phyloP scores from a whole-genome alignment of 2,113 vertebrate genomes.

The Carassius auratus region DNA sequence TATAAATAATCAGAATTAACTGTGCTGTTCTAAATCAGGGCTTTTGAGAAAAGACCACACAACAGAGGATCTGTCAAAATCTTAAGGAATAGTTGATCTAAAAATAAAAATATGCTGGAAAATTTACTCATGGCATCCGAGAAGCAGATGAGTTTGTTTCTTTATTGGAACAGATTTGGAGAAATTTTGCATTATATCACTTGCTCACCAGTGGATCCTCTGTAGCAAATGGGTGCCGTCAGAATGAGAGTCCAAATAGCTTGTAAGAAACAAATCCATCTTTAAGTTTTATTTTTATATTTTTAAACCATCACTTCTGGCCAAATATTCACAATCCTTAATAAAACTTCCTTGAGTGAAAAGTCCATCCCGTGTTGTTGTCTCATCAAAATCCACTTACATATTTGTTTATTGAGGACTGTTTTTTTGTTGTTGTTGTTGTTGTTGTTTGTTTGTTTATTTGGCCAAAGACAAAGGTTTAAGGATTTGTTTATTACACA shows the following conservation, averaged over 20 bases:
- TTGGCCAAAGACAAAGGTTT: too few species aligned
- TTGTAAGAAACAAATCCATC: too few species aligned
- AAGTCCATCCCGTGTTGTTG: too few species aligned
- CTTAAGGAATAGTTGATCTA: not conserved
- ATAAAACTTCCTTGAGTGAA: too few species aligned
- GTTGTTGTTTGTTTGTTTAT: too few species aligned
- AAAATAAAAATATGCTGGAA: not conserved
- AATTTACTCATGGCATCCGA: not conserved
- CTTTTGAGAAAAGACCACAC: not conserved
- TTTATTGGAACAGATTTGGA: not conserved
- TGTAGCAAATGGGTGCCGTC: not conserved
- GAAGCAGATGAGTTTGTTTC: not conserved
- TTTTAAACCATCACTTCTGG: too few species aligned
- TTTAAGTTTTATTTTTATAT: too few species aligned
- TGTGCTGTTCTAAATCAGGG: not conserved
- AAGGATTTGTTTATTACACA: too few species aligned
- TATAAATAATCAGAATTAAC: not conserved
- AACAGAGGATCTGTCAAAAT: not conserved
- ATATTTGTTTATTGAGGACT: too few species aligned
- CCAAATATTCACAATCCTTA: too few species aligned
- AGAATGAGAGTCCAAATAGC: not conserved
- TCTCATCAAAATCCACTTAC: too few species aligned
- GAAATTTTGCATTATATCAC: not conserved
- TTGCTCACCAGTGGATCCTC: not conserved
- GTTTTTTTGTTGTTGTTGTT: too few species aligned